phyloP scores from a whole-genome alignment of 1,140 invertebrate genomes.

The Cydia amplana region DNA sequence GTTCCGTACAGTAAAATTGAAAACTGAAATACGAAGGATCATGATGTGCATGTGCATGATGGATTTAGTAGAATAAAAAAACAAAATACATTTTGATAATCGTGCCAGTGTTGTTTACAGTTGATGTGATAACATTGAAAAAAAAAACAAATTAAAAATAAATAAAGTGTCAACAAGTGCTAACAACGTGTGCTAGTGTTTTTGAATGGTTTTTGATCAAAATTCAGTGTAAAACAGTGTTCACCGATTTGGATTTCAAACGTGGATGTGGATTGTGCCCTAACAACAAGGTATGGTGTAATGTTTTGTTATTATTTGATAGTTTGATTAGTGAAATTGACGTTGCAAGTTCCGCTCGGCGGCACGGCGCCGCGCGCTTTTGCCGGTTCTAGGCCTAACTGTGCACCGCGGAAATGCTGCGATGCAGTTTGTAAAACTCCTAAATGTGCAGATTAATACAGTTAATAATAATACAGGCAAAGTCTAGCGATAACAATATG shows the following conservation, averaged over 20 bases:
- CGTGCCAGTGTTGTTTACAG: not conserved
- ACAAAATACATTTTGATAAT: not conserved
- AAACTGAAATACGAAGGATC: not conserved
- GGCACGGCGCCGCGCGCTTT: constrained; percentile 13
- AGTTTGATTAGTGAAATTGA: constrained; percentile 9
- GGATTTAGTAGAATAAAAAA: not conserved
- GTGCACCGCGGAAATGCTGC: constrained; percentile 19
- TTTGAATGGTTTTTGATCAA: constrained; percentile 27
- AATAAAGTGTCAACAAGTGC: constrained; percentile 31
- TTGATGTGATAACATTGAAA: not conserved
- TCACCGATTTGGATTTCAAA: constrained; percentile 31
- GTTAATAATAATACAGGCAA: not conserved
- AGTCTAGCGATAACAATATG: not conserved
- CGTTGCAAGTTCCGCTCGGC: not conserved
- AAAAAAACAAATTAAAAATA: constrained; percentile 18
- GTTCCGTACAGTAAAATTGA: not conserved
- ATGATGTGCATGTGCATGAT: not conserved
- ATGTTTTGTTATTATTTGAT: not conserved
- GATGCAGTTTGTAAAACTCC: not conserved
- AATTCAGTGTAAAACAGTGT: constrained; percentile 24
- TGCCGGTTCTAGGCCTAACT: constrained; percentile 22
- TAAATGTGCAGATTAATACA: not conserved
- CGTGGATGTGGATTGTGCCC: constrained; percentile 27
- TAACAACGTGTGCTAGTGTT: not conserved
- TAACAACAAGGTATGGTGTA: constrained; percentile 6